phyloP scores from a whole-genome alignment of 2,797 vertebrate species.

The Pristis pectinata region DNA sequence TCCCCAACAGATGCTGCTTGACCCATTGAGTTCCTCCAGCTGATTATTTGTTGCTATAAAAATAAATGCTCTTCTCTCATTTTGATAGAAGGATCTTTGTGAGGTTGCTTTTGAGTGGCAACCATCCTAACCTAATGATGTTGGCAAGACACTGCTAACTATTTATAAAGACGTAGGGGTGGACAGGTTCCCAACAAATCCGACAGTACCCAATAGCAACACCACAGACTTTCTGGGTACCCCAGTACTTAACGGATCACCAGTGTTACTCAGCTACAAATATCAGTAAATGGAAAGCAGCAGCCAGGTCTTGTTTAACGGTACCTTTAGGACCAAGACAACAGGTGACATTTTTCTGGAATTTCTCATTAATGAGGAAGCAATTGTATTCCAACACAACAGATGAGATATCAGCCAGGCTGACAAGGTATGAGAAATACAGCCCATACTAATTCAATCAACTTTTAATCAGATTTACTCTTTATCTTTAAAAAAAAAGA shows the following conservation, averaged over 20 bases:
- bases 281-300: neutral
- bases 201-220: neutral
- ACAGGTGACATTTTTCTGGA: neutral
- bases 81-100: neutral
- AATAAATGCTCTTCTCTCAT: neutral
- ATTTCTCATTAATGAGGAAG: neutral
- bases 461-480: neutral
- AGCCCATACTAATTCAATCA: neutral
- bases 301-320: neutral
- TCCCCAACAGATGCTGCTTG: no score
- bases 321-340: neutral
- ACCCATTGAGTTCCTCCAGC: neutral
- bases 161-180: neutral
- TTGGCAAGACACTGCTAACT: neutral
- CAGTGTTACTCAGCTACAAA: neutral
- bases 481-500: neutral
- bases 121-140: neutral
- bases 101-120: neutral
- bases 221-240: neutral
- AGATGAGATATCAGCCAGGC: neutral
- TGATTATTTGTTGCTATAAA: neutral
- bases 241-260: neutral
- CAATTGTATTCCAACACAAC: neutral
- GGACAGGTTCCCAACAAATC: neutral
- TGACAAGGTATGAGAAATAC: neutral